Base-by-base conservation (phyloP, 2,113 vertebrate genomes). In the Cyprinodon brontotheroides region DNA sequence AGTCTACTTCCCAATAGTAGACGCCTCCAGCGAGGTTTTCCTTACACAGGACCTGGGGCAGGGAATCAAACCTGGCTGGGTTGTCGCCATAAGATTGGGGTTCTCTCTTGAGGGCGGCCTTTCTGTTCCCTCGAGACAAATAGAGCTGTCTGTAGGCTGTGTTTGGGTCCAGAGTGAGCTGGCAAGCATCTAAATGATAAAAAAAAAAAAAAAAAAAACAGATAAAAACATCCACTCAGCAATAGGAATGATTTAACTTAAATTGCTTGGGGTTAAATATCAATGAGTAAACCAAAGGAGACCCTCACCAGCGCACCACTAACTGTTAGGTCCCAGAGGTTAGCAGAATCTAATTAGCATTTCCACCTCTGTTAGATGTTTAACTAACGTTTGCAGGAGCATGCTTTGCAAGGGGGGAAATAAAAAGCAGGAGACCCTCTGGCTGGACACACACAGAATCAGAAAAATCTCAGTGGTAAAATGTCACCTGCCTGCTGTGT, bases 1-100 rank as follows among this genome's bases (percentile, higher is more conserved):
- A 93, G 37, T 96, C 96, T 0, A 90, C 87, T 81, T 97, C 95
- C 82, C 95, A 98, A 89, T 92, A 96, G 81, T 92, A 96, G 64
- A 81, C 66, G 3, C 93, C 93, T 17, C 95, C 93, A 7, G 94
- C 93, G 43, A 98, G 93, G 45, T 95, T 76, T 81, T 96, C 95
- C 17, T 82, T 92, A 53, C 95, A 94, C 70, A 95, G 85, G 65
- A 95, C 93, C 80, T 95, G 94, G 60, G 94, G 94, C 74, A 94
- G 85, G 80, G 92, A 94, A 82, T 95, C 94, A 5, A 95, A 95
- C 64, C 94, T 81, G 75, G 90, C 67, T 0, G 87, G 8, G 70
- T 65, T 91, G 48, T 95, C 94, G 0, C 40, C 8, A 71, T 94
- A 95, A 15, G 80, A 41, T 77, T 94, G 94, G 61, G 94, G 88